A percentile compares a stretch with the other conserved stretches of the same genome.
These are phyloP conservation scores for Notiomystis cincta DNA, from an alignment of 2,113 vertebrate genomes.

Conservation along the genomic window DNA sequence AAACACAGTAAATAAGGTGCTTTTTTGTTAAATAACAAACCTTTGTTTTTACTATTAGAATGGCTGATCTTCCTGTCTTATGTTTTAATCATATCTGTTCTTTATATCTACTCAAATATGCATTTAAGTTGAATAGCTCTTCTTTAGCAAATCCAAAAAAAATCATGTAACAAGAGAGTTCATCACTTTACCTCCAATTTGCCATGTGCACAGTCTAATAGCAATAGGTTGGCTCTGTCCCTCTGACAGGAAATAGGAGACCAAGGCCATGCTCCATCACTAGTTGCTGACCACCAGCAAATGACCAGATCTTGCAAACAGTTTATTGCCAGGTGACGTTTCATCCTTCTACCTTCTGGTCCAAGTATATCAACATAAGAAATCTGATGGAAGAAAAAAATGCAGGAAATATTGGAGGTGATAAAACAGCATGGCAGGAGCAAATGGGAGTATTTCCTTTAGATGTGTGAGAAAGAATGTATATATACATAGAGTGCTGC, in stretches of 20 bases:
- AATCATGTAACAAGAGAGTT: background rate
- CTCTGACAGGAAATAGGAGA: conserved; percentile 77
- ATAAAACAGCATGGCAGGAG: conserved; percentile 8
- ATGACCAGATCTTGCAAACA: conserved; percentile 79
- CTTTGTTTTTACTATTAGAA: background rate
- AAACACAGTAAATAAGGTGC: background rate
- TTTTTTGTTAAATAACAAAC: background rate
- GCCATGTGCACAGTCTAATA: conserved; percentile 79
- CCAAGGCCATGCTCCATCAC: conserved; percentile 86
- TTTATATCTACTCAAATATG: background rate
- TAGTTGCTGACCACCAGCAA: conserved; percentile 87
- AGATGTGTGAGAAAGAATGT: background rate
- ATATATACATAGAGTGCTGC: background rate
- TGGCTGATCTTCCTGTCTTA: background rate
- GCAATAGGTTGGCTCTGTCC: conserved; percentile 84
- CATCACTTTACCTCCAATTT: conserved; percentile 83
- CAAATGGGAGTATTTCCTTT: conserved; percentile 34
- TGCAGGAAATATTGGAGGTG: conserved; percentile 5
- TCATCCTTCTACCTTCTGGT: conserved; percentile 67
- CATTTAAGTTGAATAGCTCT: background rate
- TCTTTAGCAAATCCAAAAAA: background rate
- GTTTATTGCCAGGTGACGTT: conserved; percentile 79
- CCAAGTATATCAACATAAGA: conserved; percentile 79
- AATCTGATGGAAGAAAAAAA: conserved; percentile 72
- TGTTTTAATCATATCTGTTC: background rate